Conservation (phyloP, 2,797 vertebrate genomes). For the Psittacula derbiana region DNA sequence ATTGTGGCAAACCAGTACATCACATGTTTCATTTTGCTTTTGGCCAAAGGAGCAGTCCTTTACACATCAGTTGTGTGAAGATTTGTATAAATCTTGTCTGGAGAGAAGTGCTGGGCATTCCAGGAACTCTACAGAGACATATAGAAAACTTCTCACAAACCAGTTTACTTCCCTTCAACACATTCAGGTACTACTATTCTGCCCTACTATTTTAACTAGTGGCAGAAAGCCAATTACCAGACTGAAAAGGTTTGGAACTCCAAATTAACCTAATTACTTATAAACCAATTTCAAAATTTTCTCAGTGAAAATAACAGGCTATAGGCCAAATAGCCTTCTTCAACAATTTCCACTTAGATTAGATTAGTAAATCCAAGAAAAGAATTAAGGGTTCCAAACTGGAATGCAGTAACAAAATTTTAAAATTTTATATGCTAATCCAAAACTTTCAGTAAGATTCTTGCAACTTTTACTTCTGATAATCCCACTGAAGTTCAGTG, state of each 20-base stretch:
- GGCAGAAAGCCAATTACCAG: conserved; percentile 1
- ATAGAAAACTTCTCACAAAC: not conserved
- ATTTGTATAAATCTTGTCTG: not conserved
- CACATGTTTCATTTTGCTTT: not conserved
- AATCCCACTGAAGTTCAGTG: not conserved
- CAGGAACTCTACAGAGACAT: not conserved
- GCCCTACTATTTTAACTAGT: not conserved
- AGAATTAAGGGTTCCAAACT: not conserved
- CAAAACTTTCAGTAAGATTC: not conserved
- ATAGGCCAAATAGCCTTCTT: conserved; percentile 44
- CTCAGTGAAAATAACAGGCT: conserved; percentile 22
- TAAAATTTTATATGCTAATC: not conserved
- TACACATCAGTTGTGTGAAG: not conserved
- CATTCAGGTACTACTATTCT: not conserved
- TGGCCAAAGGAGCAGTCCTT: not conserved
- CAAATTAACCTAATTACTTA: conserved; percentile 24
- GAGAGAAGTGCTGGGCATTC: not conserved
- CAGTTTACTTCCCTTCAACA: not conserved
- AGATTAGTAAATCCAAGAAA: not conserved
- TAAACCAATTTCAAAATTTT: conserved; percentile 26
- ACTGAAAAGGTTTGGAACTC: not conserved
- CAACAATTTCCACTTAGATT: conserved; percentile 9
- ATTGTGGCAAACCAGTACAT: not conserved
- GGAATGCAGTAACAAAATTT: not conserved
- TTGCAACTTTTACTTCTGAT: not conserved